Evolutionary conservation across 2,113 vertebrate species (phyloP).

Genomic region (Ptychochromis oligacanthus): DNA sequence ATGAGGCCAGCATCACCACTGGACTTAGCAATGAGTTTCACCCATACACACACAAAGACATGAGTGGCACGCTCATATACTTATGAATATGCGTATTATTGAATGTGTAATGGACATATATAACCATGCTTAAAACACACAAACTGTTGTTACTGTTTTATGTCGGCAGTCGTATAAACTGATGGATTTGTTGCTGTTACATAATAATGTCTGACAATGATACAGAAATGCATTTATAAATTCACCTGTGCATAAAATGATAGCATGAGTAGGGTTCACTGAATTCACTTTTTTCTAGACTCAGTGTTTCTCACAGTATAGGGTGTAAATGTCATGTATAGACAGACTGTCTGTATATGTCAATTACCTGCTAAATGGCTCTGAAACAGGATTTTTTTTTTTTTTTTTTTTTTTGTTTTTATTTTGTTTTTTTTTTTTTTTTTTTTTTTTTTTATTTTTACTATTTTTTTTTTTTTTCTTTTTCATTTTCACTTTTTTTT

Average conservation of each 20-base stretch:
- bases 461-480: no score
- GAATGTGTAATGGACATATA: background rate
- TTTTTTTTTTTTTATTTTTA: no score
- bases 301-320: background rate
- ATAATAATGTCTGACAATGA: background rate
- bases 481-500: no score
- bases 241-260: background rate
- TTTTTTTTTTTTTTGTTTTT: no score
- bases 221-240: background rate
- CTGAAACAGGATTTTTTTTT: background rate
- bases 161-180: background rate
- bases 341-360: background rate
- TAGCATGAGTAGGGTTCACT: background rate
- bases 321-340: background rate
- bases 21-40: conserved; percentile 70
- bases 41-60: conserved; percentile 15
- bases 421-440: no score
- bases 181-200: background rate
- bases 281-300: background rate
- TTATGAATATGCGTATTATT: conserved; percentile 2
- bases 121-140: conserved; percentile 15
- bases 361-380: background rate
- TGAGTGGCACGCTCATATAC: conserved; percentile 21
- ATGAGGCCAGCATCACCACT: conserved; percentile 67
- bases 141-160: background rate